A percentile compares a stretch with the other conserved stretches of the same genome.
These are phyloP conservation scores for Drosophila prostipennis DNA, from an alignment of 2,888 invertebrate species.

Conservation along the genomic window DNA sequence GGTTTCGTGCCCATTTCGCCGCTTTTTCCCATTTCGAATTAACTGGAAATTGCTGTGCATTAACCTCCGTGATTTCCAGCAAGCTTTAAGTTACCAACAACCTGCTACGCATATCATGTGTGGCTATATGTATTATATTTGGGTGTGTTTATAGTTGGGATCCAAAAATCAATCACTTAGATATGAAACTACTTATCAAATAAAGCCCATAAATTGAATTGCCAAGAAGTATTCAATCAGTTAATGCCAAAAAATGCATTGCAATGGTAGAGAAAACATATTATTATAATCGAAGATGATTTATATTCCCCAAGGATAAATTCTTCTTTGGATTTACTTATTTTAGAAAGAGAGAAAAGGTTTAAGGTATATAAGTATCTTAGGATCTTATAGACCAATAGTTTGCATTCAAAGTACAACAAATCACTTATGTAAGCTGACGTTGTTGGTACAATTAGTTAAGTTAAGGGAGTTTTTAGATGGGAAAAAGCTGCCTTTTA, in stretches of 20 bases:
- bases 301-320: no score
- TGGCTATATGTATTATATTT: no score
- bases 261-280: background rate
- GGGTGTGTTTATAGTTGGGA: background rate
- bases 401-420: no score
- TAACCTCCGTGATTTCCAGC: slow-evolving; percentile 9
- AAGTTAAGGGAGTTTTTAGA: no score
- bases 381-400: no score
- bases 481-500: no score
- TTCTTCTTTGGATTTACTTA: no score
- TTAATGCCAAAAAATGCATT: background rate
- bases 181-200: background rate
- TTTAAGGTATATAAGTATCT: no score
- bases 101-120: background rate
- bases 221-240: background rate
- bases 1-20: slow-evolving; percentile 36
- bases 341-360: no score
- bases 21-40: slow-evolving; percentile 26
- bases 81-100: slow-evolving; percentile 7
- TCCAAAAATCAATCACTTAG: background rate
- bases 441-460: no score
- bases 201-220: no score
- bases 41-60: slow-evolving; percentile 37
- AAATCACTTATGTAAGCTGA: no score
- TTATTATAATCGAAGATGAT: background rate